Conservation (phyloP, 2,888 invertebrate genomes). For the Mesorhabditis sp. region DNA sequence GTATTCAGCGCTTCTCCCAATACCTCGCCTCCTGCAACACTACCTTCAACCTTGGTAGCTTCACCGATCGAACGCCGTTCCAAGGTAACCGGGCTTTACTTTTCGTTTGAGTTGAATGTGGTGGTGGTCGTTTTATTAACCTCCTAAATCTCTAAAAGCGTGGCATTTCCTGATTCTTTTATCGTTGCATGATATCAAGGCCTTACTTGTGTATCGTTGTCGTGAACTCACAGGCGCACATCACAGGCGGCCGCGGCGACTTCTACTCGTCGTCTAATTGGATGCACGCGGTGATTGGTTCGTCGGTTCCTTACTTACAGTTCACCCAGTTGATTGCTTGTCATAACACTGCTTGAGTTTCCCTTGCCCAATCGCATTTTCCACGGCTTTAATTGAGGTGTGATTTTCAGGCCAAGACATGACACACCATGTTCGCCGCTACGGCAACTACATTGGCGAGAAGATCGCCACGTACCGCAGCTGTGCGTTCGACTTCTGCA, state of each 20-base stretch:
- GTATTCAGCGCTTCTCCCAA: constrained; percentile 88
- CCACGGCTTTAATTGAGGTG: constrained; percentile 7
- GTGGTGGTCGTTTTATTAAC: neutral
- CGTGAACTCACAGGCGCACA: too few species aligned
- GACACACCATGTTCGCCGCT: constrained; percentile 96
- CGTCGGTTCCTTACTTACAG: neutral
- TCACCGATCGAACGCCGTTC: constrained; percentile 79
- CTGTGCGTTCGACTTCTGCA: constrained; percentile 99
- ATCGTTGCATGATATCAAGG: neutral
- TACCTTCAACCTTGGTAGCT: constrained; percentile 94
- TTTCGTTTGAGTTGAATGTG: constrained; percentile 16
- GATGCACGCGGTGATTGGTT: constrained; percentile 9
- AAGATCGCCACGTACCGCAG: constrained; percentile 96
- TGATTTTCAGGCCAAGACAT: constrained; percentile 84
- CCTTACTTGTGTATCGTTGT: too few species aligned
- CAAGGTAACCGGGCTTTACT: constrained; percentile 74
- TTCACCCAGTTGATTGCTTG: too few species aligned
- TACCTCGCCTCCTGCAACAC: constrained; percentile 99
- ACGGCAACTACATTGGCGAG: constrained; percentile 98
- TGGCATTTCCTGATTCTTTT: constrained; percentile 3
- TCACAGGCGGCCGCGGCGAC: too few species aligned
- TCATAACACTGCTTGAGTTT: too few species aligned
- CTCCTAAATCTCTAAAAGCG: neutral
- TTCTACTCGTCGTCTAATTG: neutral
- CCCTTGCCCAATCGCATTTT: neutral